Percentiles rank a stretch among this genome's conserved stretches.
Evolutionary conservation across 2,113 vertebrate genomes (phyloP).

Genomic region (Neomonachus schauinslandi): DNA sequence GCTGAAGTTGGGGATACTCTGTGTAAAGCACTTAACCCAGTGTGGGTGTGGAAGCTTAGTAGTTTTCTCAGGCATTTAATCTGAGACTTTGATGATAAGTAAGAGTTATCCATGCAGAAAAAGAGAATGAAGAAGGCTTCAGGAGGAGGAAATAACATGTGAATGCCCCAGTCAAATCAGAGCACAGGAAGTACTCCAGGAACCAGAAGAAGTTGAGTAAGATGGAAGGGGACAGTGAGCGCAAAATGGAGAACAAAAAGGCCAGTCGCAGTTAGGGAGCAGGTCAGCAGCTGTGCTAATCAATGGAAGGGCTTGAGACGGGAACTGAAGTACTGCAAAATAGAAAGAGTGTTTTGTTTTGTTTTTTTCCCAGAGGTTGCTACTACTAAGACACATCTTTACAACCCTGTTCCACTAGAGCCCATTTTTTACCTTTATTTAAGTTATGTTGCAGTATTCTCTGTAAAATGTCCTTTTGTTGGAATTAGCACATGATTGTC

Average conservation of each 20-base stretch:
- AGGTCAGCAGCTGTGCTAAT: too few relatives aligned
- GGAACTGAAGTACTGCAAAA: background rate
- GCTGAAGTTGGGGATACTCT: background rate
- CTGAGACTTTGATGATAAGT: background rate
- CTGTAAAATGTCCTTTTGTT: background rate
- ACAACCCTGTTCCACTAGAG: background rate
- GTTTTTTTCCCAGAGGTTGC: background rate
- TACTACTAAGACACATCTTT: background rate
- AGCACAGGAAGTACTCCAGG: background rate
- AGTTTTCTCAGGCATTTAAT: background rate
- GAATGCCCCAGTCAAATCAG: background rate
- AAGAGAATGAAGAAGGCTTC: background rate
- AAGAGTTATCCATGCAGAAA: background rate
- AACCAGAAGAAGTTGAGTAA: background rate
- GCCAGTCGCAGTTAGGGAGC: too few relatives aligned
- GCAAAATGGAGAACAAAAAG: background rate
- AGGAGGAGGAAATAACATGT: background rate
- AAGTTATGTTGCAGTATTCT: background rate
- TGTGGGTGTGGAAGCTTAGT: too few relatives aligned
- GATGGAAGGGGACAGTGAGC: background rate
- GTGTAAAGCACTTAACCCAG: background rate
- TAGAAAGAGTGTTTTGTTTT: background rate
- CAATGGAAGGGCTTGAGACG: background rate
- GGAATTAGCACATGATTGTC: background rate
- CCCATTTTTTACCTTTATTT: conserved; percentile 5